Evolutionary conservation across 1,140 invertebrate genomes (phyloP).

Genomic region (Bombyx mori): DNA sequence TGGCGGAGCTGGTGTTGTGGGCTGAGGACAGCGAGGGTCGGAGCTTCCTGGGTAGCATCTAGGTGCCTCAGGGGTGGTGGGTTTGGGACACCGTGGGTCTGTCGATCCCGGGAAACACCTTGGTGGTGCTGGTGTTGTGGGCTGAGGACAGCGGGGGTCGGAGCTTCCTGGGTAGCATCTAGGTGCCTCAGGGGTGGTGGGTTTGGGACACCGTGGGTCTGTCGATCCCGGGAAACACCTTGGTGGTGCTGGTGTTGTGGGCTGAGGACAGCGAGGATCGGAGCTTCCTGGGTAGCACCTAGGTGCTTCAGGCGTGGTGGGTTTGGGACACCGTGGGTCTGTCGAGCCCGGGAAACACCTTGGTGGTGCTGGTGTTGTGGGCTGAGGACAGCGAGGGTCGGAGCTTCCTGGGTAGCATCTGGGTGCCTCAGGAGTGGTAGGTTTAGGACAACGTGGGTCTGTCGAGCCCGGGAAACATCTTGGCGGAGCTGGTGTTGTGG

Average conservation of each 20-base stretch:
- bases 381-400: slow-evolving; percentile 42
- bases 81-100: slow-evolving; percentile 63
- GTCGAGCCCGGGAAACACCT: slow-evolving; percentile 47
- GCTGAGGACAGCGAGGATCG: slow-evolving; percentile 20
- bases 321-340: slow-evolving; percentile 16
- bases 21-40: slow-evolving; percentile 42
- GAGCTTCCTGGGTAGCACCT: slow-evolving; percentile 14
- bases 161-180: slow-evolving; percentile 40
- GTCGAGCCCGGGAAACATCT: slow-evolving; percentile 47
- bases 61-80: slow-evolving; percentile 40
- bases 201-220: slow-evolving; percentile 32
- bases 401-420: slow-evolving; percentile 54
- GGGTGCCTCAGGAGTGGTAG: slow-evolving; percentile 38
- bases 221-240: slow-evolving; percentile 42
- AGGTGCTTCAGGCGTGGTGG: slow-evolving; percentile 30
- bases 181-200: slow-evolving; percentile 18
- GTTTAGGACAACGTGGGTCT: slow-evolving; percentile 63
- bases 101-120: slow-evolving; percentile 48
- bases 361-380: slow-evolving; percentile 30
- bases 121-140: slow-evolving; percentile 25
- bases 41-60: slow-evolving; percentile 54
- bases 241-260: slow-evolving; percentile 27
- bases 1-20: slow-evolving; percentile 30
- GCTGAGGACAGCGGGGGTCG: slow-evolving; percentile 47
- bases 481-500: slow-evolving; percentile 25